phyloP scores from a whole-genome alignment of 2,113 vertebrate species.

The Gambusia holbrooki region DNA sequence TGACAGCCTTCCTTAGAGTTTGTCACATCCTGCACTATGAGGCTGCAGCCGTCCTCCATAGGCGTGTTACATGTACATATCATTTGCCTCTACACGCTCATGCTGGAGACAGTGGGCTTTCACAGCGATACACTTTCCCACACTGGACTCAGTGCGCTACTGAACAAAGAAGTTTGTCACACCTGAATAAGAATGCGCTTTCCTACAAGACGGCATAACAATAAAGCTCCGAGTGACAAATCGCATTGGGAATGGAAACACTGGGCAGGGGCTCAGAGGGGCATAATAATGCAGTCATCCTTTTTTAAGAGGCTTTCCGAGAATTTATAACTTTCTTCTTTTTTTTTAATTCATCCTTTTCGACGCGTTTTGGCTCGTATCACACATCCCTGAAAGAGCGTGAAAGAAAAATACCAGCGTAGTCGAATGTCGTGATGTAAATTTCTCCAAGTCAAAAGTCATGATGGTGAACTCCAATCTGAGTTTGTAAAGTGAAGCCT shows the following conservation, averaged over 20 bases:
- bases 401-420: neutral
- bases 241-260: neutral
- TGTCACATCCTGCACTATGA: constrained; percentile 54
- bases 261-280: neutral
- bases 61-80: constrained; percentile 25
- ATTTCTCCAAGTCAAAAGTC: neutral
- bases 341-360: too few species aligned
- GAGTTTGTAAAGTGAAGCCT: neutral
- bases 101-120: constrained; percentile 59
- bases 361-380: too few species aligned
- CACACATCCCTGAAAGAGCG: neutral
- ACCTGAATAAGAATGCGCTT: constrained; percentile 37
- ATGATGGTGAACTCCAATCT: neutral
- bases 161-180: constrained; percentile 70
- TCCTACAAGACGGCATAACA: constrained; percentile 25
- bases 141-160: constrained; percentile 41
- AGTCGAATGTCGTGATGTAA: neutral
- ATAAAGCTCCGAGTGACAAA: constrained; percentile 16
- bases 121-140: constrained; percentile 55
- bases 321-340: too few species aligned
- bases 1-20: constrained; percentile 49
- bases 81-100: constrained; percentile 33
- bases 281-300: neutral
- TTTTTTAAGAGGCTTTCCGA: neutral
- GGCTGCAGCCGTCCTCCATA: constrained; percentile 14